Percentiles rank a stretch among this genome's conserved stretches.
Evolutionary conservation across 2,888 invertebrate species (phyloP).

Genomic region (Drosophila paracracens): DNA sequence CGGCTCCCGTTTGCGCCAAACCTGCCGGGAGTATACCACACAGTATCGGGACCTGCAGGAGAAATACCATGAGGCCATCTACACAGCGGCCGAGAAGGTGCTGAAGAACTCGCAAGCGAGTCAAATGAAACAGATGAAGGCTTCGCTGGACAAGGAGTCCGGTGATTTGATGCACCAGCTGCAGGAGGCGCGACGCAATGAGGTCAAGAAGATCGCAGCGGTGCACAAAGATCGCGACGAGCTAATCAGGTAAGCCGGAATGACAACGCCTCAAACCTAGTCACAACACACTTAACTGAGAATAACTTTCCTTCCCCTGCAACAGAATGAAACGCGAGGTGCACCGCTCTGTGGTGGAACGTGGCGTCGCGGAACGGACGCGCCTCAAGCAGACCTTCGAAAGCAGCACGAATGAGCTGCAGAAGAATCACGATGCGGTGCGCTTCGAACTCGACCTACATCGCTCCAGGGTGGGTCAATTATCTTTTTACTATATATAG

Average conservation of each 20-base stretch:
- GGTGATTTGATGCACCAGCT: constrained; percentile 92
- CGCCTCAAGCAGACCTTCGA: constrained; percentile 92
- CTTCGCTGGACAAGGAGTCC: constrained; percentile 89
- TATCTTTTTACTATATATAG: not conserved
- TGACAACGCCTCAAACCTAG: too few relatives aligned
- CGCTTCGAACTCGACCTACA: constrained; percentile 89
- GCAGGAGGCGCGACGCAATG: constrained; percentile 93
- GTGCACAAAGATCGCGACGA: constrained; percentile 96
- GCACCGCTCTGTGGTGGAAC: constrained; percentile 89
- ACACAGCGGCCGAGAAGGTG: constrained; percentile 91
- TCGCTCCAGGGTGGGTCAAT: constrained; percentile 87
- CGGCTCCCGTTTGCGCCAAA: constrained; percentile 88
- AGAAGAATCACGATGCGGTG: constrained; percentile 92
- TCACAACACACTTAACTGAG: too few relatives aligned
- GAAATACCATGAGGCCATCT: constrained; percentile 93
- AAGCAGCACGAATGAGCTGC: constrained; percentile 90
- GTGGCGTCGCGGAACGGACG: constrained; percentile 95
- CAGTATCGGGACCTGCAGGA: constrained; percentile 92
- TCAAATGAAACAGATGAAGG: constrained; percentile 92
- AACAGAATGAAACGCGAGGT: constrained; percentile 85
- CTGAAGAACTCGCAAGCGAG: constrained; percentile 91
- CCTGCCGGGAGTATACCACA: constrained; percentile 89
- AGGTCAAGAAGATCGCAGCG: constrained; percentile 94
- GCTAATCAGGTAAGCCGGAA: constrained; percentile 89
- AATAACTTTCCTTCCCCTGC: not conserved